These are phyloP conservation scores for Eubucco bourcierii DNA, from an alignment of 2,113 vertebrate species.

Conservation along the genomic window DNA sequence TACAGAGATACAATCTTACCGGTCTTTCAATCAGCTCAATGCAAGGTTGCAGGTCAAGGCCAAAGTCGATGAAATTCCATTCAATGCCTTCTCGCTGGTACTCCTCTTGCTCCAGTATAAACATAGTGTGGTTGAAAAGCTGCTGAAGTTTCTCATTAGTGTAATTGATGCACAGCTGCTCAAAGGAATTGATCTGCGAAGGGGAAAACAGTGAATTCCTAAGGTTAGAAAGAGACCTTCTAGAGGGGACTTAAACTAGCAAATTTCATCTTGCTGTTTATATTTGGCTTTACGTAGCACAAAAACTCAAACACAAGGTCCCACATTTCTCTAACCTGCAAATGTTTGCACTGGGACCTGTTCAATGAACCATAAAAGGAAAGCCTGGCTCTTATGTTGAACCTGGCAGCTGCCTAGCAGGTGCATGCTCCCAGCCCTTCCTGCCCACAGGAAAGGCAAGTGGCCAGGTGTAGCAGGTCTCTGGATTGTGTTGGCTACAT, in stretches of 20 bases:
- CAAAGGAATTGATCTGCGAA: constrained; percentile 92
- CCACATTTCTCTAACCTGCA: neutral
- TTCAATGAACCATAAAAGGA: neutral
- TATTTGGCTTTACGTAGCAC: neutral
- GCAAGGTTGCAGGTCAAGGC: constrained; percentile 94
- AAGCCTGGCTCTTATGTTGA: neutral
- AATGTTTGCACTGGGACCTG: neutral
- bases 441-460: neutral
- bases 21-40: constrained; percentile 95
- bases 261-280: neutral
- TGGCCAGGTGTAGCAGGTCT: neutral
- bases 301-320: neutral
- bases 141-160: constrained; percentile 98
- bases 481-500: neutral
- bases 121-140: constrained; percentile 99
- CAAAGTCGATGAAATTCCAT: constrained; percentile 98
- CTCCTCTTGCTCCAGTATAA: constrained; percentile 96
- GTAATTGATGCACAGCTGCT: constrained; percentile 98
- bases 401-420: neutral
- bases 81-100: constrained; percentile 95
- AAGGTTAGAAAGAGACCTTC: neutral
- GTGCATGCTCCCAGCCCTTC: neutral
- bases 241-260: neutral
- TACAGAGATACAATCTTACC: constrained; percentile 67
- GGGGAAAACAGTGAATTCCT: neutral